Conservation (phyloP, 2,113 vertebrate genomes). For the Sciurus niger region DNA sequence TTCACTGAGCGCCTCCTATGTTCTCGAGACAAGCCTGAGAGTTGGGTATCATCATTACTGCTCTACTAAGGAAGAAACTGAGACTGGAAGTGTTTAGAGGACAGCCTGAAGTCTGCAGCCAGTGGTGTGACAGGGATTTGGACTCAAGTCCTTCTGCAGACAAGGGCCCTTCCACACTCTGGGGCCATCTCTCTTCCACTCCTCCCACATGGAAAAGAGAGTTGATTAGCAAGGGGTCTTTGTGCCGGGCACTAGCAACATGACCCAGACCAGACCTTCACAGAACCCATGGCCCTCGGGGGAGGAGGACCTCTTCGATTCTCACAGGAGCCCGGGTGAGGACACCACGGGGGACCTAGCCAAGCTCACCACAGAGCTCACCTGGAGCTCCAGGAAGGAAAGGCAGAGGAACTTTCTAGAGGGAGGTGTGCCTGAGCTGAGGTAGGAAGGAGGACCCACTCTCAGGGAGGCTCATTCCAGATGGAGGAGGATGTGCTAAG, state of each 20-base stretch:
- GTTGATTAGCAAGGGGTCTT: neutral
- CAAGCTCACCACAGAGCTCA: neutral
- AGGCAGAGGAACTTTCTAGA: neutral
- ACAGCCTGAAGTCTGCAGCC: neutral
- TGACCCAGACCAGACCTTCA: neutral
- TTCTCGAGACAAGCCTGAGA: conserved; percentile 12
- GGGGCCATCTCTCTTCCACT: neutral
- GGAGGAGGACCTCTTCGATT: neutral
- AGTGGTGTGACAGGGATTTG: neutral
- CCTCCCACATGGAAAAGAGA: neutral
- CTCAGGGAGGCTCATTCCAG: neutral
- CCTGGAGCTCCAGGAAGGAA: neutral
- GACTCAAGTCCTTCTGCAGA: neutral
- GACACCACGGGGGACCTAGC: too few relatives aligned
- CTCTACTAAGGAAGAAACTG: conserved; percentile 10
- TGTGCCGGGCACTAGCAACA: neutral
- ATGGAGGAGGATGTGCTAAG: neutral
- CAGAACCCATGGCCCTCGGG: neutral
- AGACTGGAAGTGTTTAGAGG: neutral
- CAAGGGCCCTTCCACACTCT: neutral
- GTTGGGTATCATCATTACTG: neutral
- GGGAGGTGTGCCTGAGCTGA: neutral
- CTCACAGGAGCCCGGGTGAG: neutral
- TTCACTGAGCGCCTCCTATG: neutral
- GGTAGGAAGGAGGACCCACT: too few relatives aligned